These are phyloP conservation scores for Incurvaria masculella DNA, from an alignment of 2,888 invertebrate species.

Conservation along the genomic window DNA sequence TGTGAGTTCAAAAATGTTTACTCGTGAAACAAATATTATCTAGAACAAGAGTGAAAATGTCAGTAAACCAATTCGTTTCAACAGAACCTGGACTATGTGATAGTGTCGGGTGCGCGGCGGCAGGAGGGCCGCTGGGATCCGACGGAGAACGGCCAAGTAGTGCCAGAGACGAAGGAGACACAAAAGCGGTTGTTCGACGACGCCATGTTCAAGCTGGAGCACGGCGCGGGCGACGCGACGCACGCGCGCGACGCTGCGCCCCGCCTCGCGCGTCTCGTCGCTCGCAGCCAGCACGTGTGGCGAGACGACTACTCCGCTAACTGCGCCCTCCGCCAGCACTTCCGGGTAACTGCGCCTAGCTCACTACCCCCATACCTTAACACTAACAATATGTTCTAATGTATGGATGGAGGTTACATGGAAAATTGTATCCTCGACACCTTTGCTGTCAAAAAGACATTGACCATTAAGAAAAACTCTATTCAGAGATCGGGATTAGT, in stretches of 20 bases:
- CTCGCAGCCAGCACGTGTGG: conserved; percentile 78
- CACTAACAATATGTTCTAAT: too few species aligned
- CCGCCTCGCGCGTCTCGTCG: conserved; percentile 69
- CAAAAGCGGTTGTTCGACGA: conserved; percentile 89
- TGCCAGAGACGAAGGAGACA: conserved; percentile 87
- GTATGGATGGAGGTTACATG: too few species aligned
- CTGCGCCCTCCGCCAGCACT: conserved; percentile 75
- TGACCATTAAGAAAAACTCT: too few species aligned
- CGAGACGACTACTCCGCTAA: conserved; percentile 93
- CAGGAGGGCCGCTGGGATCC: conserved; percentile 99
- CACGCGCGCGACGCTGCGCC: conserved; percentile 69
- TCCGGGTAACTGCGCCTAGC: conserved; percentile 65
- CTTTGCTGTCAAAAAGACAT: too few species aligned
- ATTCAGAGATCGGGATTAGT: too few species aligned
- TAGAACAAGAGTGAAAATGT: too few species aligned
- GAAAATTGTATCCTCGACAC: too few species aligned
- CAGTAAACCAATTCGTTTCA: too few species aligned
- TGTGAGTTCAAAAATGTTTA: too few species aligned
- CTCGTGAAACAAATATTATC: too few species aligned
- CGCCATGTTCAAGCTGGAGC: conserved; percentile 97
- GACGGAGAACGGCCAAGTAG: conserved; percentile 89
- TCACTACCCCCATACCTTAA: not conserved
- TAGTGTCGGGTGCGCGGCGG: conserved; percentile 89
- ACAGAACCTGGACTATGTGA: conserved; percentile 97
- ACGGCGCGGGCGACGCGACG: conserved; percentile 77